phyloP scores from a whole-genome alignment of 92 coral and sea anemone species.

The Phenganax marumi region DNA sequence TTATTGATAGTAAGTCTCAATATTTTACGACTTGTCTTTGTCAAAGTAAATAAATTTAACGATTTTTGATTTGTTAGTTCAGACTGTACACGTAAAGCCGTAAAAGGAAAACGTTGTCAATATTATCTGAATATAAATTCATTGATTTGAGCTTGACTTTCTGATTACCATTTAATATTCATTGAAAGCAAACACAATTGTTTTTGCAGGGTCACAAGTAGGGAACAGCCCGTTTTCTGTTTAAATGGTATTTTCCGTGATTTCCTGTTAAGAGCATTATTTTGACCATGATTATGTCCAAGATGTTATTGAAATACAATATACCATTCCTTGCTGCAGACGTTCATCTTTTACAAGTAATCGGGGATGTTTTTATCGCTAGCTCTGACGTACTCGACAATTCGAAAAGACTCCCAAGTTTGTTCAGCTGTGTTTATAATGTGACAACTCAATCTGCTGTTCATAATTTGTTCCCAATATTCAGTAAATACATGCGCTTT shows the following conservation, averaged over 20 bases:
- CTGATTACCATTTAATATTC: not conserved
- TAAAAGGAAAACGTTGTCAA: conserved; percentile 5
- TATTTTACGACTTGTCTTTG: too few relatives aligned
- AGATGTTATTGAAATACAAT: too few relatives aligned
- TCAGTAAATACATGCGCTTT: not conserved
- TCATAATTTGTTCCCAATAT: conserved; percentile 5
- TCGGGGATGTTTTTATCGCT: too few relatives aligned
- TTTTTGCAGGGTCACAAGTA: not conserved
- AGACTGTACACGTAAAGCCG: conserved; percentile 6
- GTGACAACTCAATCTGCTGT: not conserved
- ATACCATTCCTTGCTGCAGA: not conserved
- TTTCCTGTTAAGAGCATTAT: too few relatives aligned
- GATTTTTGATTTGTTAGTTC: conserved; percentile 18
- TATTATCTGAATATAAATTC: conserved; percentile 12
- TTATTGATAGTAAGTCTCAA: too few relatives aligned
- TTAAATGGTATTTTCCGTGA: not conserved
- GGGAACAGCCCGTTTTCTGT: not conserved
- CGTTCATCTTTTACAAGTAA: too few relatives aligned
- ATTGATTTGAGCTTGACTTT: not conserved
- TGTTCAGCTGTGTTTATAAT: conserved; percentile 21
- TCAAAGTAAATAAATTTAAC: conserved; percentile 7
- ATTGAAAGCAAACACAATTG: conserved; percentile 23
- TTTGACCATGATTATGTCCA: too few relatives aligned
- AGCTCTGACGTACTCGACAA: too few relatives aligned
- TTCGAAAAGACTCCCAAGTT: not conserved